Evolutionary conservation across 1,140 invertebrate species (phyloP), one percentile per base, ranked within the genome.

Genomic region (Penaeus japonicus): DNA sequence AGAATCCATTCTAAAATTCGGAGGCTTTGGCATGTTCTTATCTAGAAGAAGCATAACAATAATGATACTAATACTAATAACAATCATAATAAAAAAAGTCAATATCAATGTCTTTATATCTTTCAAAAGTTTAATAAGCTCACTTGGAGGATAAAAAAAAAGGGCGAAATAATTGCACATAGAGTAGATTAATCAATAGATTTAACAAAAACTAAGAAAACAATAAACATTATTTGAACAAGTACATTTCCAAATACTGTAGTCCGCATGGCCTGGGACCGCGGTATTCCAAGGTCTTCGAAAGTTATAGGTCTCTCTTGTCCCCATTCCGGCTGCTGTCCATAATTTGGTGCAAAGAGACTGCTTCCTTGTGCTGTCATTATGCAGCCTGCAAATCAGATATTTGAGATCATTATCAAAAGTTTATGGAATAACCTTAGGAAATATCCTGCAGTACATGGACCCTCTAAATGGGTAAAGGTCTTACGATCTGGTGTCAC

Each of bases 231-330:
- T 82, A n/a, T n/a, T n/a, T n/a, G n/a, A 27, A n/a, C 24, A 73
- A 10, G 24, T 84, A 84, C 82, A 84, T 84, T 84, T 30, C 82
- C 82, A 84, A 84, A 73, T 5, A 84, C 82, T 84, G 82, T 84
- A 20, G 82, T 24, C 5, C 82, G 82, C 22, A 55, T 73, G 17
- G 82, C 59, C 35, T 73, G 59, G 35, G 39, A 62, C 15, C 82
- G 55, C 10, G 82, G 82, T 70, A 84, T 84, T 54, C 82, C 82
- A 70, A 84, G 39, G 20, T 84, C 82, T 84, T 84, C 82, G 54
- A 84, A 84, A n/a, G 82, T 53, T 20, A 84, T 84, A 17, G 82
- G 82, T 0, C 82, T 30, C n/a, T 84, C 62, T 53, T 65, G 39
- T 53, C 35, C 82, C 82, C 82, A 84, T 53, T 84, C 82, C 5